Percentiles rank a stretch among this genome's conserved stretches.
These are phyloP conservation scores for Danio tinwini DNA, from an alignment of 2,797 vertebrate species.

Conservation along the genomic window DNA sequence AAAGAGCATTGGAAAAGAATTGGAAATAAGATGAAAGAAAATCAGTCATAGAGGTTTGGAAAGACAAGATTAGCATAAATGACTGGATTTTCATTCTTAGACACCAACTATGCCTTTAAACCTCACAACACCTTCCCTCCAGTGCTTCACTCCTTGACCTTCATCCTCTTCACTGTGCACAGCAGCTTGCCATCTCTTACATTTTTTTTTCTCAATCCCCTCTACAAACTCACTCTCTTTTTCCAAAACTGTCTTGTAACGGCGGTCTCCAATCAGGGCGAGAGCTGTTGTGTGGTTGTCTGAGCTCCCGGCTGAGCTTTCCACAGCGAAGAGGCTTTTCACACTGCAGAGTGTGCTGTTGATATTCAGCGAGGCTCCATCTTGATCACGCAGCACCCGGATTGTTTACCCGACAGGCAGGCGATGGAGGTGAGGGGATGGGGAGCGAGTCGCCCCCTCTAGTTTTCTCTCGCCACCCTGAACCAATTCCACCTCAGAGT, in stretches of 20 bases:
- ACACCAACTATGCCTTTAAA: background rate
- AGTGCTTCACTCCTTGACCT: background rate
- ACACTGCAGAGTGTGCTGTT: constrained; percentile 65
- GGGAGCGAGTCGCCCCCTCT: constrained; percentile 55
- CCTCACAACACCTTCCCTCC: background rate
- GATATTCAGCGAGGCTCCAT: constrained; percentile 73
- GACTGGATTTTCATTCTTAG: background rate
- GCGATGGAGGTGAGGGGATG: background rate
- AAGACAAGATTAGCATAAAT: background rate
- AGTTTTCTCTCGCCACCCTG: constrained; percentile 51
- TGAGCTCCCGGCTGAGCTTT: background rate
- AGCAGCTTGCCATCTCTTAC: background rate
- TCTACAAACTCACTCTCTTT: constrained; percentile 34
- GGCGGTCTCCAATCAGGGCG: constrained; percentile 53
- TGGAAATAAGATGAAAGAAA: background rate
- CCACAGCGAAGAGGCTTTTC: constrained; percentile 13
- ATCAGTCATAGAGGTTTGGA: too few species aligned
- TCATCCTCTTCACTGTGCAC: background rate
- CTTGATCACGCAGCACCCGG: constrained; percentile 71
- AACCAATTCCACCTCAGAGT: constrained; percentile 76
- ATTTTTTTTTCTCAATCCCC: constrained; percentile 6
- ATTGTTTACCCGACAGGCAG: constrained; percentile 72
- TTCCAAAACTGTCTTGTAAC: constrained; percentile 53
- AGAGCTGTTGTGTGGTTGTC: background rate
- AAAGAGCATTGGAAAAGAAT: background rate